Evolutionary conservation across 92 coral and sea anemone species (phyloP).

Genomic region (Zoanthus solanderi): DNA sequence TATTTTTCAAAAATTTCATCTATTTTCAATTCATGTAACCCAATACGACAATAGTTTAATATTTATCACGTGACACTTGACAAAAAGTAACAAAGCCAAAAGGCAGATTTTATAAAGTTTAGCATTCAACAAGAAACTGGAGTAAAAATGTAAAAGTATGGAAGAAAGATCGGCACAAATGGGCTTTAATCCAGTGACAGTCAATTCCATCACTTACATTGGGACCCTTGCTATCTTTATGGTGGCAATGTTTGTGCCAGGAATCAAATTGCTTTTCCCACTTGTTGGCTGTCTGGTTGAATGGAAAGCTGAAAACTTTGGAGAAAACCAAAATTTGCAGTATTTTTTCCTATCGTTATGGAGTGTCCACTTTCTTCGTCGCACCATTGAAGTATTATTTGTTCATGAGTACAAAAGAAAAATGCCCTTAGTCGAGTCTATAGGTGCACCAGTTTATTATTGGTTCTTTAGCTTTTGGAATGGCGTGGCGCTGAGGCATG

Average conservation of each 20-base stretch:
- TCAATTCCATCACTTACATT: conserved; percentile 78
- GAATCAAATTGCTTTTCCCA: conserved; percentile 66
- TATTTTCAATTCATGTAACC: too few species aligned
- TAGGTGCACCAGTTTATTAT: conserved; percentile 88
- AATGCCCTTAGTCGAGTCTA: conserved; percentile 71
- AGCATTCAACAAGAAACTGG: too few species aligned
- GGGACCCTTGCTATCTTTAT: conserved; percentile 76
- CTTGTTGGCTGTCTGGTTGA: conserved; percentile 71
- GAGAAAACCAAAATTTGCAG: conserved; percentile 54
- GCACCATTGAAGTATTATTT: conserved; percentile 80
- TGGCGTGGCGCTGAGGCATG: conserved; percentile 75
- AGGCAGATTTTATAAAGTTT: too few species aligned
- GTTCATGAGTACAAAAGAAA: conserved; percentile 79
- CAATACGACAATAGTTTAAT: too few species aligned
- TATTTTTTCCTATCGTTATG: conserved; percentile 81
- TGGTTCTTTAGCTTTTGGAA: conserved; percentile 90
- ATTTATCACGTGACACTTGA: too few species aligned
- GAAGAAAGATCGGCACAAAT: conserved; percentile 16
- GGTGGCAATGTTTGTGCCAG: conserved; percentile 69
- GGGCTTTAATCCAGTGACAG: conserved; percentile 78
- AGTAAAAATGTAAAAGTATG: conserved; percentile 34
- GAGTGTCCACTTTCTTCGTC: conserved; percentile 79
- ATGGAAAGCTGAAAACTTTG: conserved; percentile 59
- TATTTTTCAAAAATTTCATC: too few species aligned
- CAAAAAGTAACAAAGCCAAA: too few species aligned